These are phyloP conservation scores for Cyprinodon brontotheroides DNA, from an alignment of 2,113 vertebrate genomes.

Conservation along the genomic window DNA sequence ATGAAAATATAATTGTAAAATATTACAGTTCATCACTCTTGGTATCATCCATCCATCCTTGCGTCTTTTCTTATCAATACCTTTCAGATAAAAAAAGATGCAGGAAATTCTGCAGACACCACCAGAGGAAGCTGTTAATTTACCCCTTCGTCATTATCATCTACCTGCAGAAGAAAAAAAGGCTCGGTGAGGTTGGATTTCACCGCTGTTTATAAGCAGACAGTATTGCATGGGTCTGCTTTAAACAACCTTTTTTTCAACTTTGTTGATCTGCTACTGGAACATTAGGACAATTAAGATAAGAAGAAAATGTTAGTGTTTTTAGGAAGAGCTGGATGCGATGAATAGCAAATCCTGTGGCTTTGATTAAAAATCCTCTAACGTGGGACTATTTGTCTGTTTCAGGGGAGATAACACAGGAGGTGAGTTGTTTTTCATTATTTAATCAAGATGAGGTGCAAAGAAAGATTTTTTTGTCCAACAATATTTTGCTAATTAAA, in stretches of 20 bases:
- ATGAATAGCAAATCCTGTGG: not conserved
- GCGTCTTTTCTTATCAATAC: constrained; percentile 26
- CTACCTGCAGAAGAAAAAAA: constrained; percentile 62
- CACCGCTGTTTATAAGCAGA: not conserved
- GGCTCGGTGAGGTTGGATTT: constrained; percentile 37
- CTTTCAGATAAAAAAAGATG: constrained; percentile 72
- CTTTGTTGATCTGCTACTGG: not conserved
- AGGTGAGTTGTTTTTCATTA: constrained; percentile 50
- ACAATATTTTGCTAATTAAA: too few relatives aligned
- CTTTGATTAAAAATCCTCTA: constrained; percentile 1
- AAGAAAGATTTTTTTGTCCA: too few relatives aligned
- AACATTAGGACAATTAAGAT: not conserved
- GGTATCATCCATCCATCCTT: too few relatives aligned
- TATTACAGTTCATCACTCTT: too few relatives aligned
- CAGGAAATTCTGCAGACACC: constrained; percentile 42
- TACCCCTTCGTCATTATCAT: constrained; percentile 69
- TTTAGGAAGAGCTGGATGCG: not conserved
- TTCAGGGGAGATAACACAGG: constrained; percentile 45
- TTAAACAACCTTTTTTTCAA: rapidly evolving
- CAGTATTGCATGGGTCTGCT: not conserved
- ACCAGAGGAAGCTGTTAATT: constrained; percentile 15
- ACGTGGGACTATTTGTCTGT: constrained; percentile 17
- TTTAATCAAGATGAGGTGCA: not conserved
- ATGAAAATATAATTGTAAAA: too few relatives aligned
- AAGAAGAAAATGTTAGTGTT: not conserved